phyloP scores from a whole-genome alignment of 2,113 vertebrate genomes.

The Colistium nudipinnis region DNA sequence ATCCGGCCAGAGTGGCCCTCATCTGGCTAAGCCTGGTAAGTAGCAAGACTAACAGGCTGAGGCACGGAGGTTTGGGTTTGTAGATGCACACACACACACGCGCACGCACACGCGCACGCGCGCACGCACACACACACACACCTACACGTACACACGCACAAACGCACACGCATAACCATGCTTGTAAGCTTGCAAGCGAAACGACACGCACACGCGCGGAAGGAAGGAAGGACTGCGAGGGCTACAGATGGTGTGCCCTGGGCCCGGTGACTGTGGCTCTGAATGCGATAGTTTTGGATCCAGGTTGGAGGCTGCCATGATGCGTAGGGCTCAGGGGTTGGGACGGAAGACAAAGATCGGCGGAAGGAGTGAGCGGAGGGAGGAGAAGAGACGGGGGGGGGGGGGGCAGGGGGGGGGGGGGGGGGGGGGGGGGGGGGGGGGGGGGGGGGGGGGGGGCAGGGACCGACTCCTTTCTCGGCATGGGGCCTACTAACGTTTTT shows the following conservation, averaged over 20 bases:
- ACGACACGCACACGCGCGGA: conserved; percentile 21
- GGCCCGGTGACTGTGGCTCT: conserved; percentile 69
- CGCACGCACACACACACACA: conserved; percentile 36
- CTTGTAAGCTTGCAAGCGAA: conserved; percentile 45
- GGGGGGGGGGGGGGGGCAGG: conserved; percentile 24
- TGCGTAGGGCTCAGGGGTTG: conserved; percentile 60
- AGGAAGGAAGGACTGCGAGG: conserved; percentile 69
- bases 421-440: conserved; percentile 61
- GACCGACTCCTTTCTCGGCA: conserved; percentile 28
- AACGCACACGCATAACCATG: conserved; percentile 27
- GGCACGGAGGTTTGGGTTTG: conserved; percentile 68
- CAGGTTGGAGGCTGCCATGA: conserved; percentile 56
- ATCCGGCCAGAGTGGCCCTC: conserved; percentile 75
- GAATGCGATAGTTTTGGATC: conserved; percentile 69
- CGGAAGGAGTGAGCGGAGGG: conserved; percentile 62
- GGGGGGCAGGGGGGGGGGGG: neutral
- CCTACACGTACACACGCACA: conserved; percentile 18
- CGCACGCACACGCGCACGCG: conserved; percentile 25
- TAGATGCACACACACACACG: conserved; percentile 38
- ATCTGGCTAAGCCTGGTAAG: conserved; percentile 79
- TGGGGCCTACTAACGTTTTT: conserved; percentile 59
- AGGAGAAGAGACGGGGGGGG: conserved; percentile 17
- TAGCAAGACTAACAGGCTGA: conserved; percentile 78
- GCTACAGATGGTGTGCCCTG: conserved; percentile 77
- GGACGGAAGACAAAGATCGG: conserved; percentile 67